Evolutionary conservation across 2,797 vertebrate species (phyloP), one percentile per base, ranked within the genome.

Genomic region (Muraenolepis orangiensis): DNA sequence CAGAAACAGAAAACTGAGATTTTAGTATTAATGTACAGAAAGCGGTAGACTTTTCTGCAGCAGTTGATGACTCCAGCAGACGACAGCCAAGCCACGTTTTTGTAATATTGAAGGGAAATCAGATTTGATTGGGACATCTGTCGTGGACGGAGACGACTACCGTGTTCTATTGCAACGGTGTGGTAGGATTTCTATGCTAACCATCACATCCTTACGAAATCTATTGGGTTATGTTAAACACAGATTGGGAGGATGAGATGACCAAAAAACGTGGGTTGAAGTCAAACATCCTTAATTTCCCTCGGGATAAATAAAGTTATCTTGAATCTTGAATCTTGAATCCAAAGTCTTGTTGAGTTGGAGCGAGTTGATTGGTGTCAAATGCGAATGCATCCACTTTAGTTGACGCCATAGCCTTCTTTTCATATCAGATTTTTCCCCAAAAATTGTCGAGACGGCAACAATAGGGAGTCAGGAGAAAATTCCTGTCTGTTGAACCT

Each of bases 11-110:
- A 80, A 36, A 38, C 72, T 40, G 75, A 87, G 74, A 81, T 76
- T 71, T 73, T 18, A 79, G 75, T 76, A 76, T 79, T 76, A 74
- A 1, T 18, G 36, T 71, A 11, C 12, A 78, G 64, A 51, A 70
- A 74, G 71, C 69, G 11, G 74, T 75, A 70, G 46, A 73, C 81
- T 75, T 77, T 70, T 72, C 74, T 51, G 85, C 73, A 87, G 73
- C 82, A 2, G 70, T 78, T 87, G 78, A 92, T 89, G 81, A 70
- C 36, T 84, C 73, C 71, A 84, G 40, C 90, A 89, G 89, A 74
- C 77, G 31, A 7, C 26, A 66, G 70, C 42, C 42, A 72, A 72
- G 28, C 72, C 75, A 76, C 29, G 0, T 75, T 20, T 75, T 67
- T 82, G 70, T 81, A 46, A 78, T 73, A 40, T 64, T 28, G 61